Evolutionary conservation across 2,888 invertebrate genomes (phyloP).

Genomic region (Agrypnus murinus): DNA sequence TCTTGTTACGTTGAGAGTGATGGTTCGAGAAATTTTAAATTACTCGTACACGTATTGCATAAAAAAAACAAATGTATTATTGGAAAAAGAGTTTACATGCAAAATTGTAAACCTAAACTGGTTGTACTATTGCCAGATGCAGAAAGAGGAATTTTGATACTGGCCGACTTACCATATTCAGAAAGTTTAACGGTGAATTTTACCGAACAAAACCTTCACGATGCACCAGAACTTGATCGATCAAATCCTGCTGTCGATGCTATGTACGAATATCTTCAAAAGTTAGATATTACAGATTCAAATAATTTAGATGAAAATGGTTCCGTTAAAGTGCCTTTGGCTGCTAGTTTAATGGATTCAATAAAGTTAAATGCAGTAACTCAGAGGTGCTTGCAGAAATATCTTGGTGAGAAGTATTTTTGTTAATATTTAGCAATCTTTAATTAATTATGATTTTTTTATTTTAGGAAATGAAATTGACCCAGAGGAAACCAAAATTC

Average conservation of each 20-base stretch:
- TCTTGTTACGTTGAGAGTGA: constrained; percentile 21
- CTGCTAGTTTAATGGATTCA: constrained; percentile 23
- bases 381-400: constrained; percentile 30
- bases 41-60: constrained; percentile 13
- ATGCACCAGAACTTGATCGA: constrained; percentile 8
- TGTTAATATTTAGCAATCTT: neutral
- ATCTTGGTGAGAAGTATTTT: constrained; percentile 33
- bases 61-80: constrained; percentile 36
- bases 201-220: constrained; percentile 18
- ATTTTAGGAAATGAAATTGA: constrained; percentile 16
- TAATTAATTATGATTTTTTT: neutral
- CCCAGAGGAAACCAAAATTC: neutral
- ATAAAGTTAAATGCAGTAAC: neutral
- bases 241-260: constrained; percentile 22
- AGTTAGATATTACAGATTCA: constrained; percentile 35
- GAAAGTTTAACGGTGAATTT: constrained; percentile 18
- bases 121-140: constrained; percentile 30
- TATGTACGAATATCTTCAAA: constrained; percentile 37
- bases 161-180: constrained; percentile 25
- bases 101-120: constrained; percentile 37
- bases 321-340: constrained; percentile 24
- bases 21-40: constrained; percentile 20
- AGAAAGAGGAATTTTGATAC: constrained; percentile 12
- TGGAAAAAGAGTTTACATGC: constrained; percentile 33
- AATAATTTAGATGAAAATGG: constrained; percentile 24